Percentiles rank a stretch among this genome's conserved stretches.
Conservation (phyloP, 1,140 invertebrate genomes). For the Dufourea novaeangliae region DNA sequence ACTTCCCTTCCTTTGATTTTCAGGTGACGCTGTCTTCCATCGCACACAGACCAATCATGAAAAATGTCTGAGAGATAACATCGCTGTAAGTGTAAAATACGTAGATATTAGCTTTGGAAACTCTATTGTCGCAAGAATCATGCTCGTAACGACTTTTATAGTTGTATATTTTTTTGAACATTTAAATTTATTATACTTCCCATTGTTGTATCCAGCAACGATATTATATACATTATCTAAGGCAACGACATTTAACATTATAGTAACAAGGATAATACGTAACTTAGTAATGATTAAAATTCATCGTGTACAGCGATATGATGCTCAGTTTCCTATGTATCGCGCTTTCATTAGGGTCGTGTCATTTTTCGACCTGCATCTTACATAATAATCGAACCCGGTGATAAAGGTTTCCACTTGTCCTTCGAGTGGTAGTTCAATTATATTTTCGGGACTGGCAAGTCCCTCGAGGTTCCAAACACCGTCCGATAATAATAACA, state of each 20-base stretch:
- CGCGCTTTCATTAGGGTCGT: constrained; percentile 53
- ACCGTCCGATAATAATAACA: constrained; percentile 68
- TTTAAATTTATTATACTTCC: constrained; percentile 1
- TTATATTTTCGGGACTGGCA: constrained; percentile 54
- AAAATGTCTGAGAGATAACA: background rate
- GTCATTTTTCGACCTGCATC: constrained; percentile 33
- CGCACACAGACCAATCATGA: constrained; percentile 1
- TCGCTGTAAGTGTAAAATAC: background rate
- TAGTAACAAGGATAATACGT: background rate
- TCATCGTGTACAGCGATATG: background rate
- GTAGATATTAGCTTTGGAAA: background rate
- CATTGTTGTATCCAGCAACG: background rate
- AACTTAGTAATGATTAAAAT: background rate
- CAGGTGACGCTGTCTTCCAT: constrained; percentile 39
- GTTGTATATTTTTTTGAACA: background rate
- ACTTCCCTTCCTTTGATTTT: background rate
- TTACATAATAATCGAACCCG: constrained; percentile 55
- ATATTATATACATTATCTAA: background rate
- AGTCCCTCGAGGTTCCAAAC: constrained; percentile 71
- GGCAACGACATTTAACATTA: constrained; percentile 1
- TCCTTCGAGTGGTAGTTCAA: constrained; percentile 53
- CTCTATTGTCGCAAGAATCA: background rate
- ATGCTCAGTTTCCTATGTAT: constrained; percentile 35
- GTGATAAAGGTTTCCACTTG: constrained; percentile 51
- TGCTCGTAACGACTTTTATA: background rate